Percentiles rank a stretch among this genome's conserved stretches.
Conservation (phyloP, 2,797 vertebrate genomes). For the Leptoclinus maculatus region DNA sequence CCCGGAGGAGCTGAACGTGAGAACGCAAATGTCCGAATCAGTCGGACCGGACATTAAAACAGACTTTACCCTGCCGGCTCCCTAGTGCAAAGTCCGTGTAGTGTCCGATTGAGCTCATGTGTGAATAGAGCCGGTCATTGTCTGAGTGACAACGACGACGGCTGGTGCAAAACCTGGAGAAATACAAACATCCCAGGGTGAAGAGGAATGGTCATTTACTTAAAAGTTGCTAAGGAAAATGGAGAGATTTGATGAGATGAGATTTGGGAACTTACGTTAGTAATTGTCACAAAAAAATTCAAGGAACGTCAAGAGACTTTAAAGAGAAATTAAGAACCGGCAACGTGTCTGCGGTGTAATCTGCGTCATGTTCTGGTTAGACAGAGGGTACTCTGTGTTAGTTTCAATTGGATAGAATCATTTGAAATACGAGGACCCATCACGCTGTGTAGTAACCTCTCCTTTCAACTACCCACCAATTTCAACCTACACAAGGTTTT, state of each 20-base stretch:
- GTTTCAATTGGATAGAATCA: not conserved
- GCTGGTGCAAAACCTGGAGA: not conserved
- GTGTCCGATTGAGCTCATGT: not conserved
- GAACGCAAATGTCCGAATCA: not conserved
- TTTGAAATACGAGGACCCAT: too few relatives aligned
- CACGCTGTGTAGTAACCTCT: too few relatives aligned
- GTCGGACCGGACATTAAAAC: not conserved
- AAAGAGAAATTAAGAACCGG: not conserved
- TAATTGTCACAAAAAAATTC: not conserved
- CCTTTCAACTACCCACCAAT: not conserved
- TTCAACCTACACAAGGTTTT: conserved; percentile 3
- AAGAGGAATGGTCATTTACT: not conserved
- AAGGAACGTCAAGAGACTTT: not conserved
- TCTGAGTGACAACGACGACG: not conserved
- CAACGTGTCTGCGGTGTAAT: not conserved
- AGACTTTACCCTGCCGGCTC: not conserved
- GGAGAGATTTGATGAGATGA: not conserved
- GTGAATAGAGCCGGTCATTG: not conserved
- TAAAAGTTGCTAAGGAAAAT: not conserved
- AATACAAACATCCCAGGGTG: not conserved
- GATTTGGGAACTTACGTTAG: not conserved
- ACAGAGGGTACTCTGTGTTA: not conserved
- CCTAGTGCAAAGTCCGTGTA: not conserved
- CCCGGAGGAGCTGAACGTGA: not conserved
- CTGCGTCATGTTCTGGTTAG: not conserved